Base-by-base conservation (phyloP, 2,113 vertebrate species). In the Hoplias malabaricus region DNA sequence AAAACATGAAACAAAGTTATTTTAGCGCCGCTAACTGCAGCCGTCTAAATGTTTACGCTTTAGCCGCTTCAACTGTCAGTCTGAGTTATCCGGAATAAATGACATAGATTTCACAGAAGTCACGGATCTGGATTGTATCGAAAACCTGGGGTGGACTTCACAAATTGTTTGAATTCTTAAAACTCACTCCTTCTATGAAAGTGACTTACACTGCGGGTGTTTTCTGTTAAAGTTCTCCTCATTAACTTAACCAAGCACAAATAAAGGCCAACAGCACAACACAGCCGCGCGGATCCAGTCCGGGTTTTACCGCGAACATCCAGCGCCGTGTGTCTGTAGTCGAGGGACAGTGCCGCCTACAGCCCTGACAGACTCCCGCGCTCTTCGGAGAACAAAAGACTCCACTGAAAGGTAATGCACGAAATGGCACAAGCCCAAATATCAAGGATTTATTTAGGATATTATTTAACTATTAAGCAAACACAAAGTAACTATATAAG, bases 321-420 rank as follows among this genome's bases (percentile, higher is more conserved):
- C 23, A 14, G 23, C 23, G 33, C 14, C 23, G 14, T 21, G 23
- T 6, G 5, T 13, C 27, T 21, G 27, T 21, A 3, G n/a, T 29
- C 29, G 8, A 9, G 12, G 29, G 62, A 59, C 72, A 34, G 48
- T 40, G 83, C 83, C 80, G 25, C 56, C 83, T 56, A 23, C 23
- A 82, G 83, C n/a, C 23, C 21, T 42, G 80, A 50, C 77, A 23
- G 73, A 59, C 38, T 4, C 9, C 5, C 14, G 0, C 27, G 25
- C 9, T 2, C 27, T 5, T 19, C 25, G 4, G 36, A 69, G 79
- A 75, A 80, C 73, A 75, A 75, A 75, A 61, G 66, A 75, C 5
- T 23, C n/a, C 2, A 11, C 2, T 13, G 42, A 5, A n/a, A n/a
- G n/a, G n/a, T n/a, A n/a, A n/a, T n/a, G n/a, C n/a, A n/a, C n/a